phyloP scores from a whole-genome alignment of 2,113 vertebrate genomes.

The Mormyrus iriodes region DNA sequence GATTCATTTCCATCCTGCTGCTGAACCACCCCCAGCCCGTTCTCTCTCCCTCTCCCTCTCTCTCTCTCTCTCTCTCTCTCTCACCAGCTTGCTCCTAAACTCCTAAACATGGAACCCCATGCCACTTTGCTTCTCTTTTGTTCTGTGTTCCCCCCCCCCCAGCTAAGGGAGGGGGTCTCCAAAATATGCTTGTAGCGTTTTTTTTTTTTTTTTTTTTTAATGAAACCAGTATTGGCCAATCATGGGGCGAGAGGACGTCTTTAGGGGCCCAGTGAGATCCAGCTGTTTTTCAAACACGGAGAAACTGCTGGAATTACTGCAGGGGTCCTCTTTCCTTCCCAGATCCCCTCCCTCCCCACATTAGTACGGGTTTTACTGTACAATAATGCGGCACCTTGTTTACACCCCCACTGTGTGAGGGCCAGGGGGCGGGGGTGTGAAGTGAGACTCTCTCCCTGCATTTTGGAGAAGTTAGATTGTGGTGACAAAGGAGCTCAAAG shows the following conservation, averaged over 20 bases:
- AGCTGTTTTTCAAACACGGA: constrained; percentile 9
- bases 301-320: neutral
- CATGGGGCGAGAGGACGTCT: neutral
- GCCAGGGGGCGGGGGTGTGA: neutral
- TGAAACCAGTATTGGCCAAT: neutral
- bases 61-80: neutral
- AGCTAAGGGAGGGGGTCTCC: neutral
- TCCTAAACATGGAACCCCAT: neutral
- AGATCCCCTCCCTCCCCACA: neutral
- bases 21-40: neutral
- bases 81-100: neutral
- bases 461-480: neutral
- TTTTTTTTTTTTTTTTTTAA: neutral
- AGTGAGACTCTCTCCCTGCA: too few species aligned
- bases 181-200: neutral
- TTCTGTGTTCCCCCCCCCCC: neutral
- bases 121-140: neutral
- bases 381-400: neutral
- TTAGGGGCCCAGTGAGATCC: neutral
- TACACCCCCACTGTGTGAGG: neutral
- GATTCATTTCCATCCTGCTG: neutral
- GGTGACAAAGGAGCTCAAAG: neutral
- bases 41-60: neutral
- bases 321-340: neutral
- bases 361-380: neutral